Evolutionary conservation across 2,797 vertebrate genomes (phyloP), one percentile per base, ranked within the genome.

Genomic region (Etheostoma perlongum): DNA sequence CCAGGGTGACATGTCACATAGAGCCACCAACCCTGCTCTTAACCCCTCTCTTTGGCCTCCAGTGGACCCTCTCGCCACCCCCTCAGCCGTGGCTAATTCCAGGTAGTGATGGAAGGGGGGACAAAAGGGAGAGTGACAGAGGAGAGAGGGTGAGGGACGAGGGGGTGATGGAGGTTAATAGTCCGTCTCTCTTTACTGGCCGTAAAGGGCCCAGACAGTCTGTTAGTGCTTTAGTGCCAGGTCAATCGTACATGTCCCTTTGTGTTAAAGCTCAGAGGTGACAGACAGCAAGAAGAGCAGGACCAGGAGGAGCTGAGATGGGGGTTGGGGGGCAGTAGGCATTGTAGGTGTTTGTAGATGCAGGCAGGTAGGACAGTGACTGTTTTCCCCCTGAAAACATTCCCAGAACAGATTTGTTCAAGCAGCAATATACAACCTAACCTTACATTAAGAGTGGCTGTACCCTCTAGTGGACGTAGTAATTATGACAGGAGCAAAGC

Each of bases 211-310:
- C 88, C 90, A 93, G 92, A 93, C 93, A 92, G 89, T 93, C 91
- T 92, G 94, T 94, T 95, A 93, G 93, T 89, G 91, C 88, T 92
- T 86, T 89, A 83, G 88, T 83, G 88, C 75, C 78, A 53, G 93
- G 93, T 92, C 94, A 93, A 85, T 94, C 88, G 76, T 89, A 89
- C 92, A 82, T 81, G 94, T 95, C 95, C 88, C 91, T 88, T 93
- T 90, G 88, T 82, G 75, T 95, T 94, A 93, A 84, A 91, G 93
- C 91, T 90, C 87, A 82, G 85, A 85, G 89, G 91, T 92, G 93
- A 93, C 86, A 88, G 87, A 90, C 82, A 83, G 85, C 47, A 67
- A 47, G 60, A 68, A 67, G 60, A 16, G 60, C 18, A 47, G 62
- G 68, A 13, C 7, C 46, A 18, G 33, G 51, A 19, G 51, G 62